Evolutionary conservation across 2,888 invertebrate genomes (phyloP), one percentile per base, ranked within the genome.

Genomic region (Asteroscopus sphinx): DNA sequence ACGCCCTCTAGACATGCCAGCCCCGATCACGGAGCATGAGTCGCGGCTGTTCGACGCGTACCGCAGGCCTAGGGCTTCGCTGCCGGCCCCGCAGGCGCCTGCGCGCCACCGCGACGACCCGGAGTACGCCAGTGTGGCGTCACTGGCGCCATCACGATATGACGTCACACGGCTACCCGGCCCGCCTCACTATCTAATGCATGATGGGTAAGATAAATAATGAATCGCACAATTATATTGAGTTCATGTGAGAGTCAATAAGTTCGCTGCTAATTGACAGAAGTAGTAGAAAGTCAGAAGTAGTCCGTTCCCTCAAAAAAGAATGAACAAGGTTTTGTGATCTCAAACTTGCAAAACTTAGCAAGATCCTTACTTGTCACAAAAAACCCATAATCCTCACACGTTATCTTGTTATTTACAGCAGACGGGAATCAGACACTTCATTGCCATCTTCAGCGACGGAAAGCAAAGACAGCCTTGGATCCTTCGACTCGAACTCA

Each of bases 401-500:
- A 37, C 6, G 0, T 11, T n/a, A 26, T 40, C 13, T 12, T 32
- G 9, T 48, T 30, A 33, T 37, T 87, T 87, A 25, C 85, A 93
- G 93, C 70, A 92, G 95, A 62, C 88, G 96, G 76, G 96, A 96
- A 80, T 96, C 96, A 0, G 95, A 95, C 71, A 95, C 95, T 33
- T 95, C 95, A 1, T 86, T 95, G 64, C 95, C 95, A 49, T 96
- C 96, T 40, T 96, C 96, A 30, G 95, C 95, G 42, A 94, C 95
- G 63, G 95, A 95, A 67, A 96, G 96, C 83, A 96, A 96, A 86
- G 96, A 96, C 86, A 96, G 96, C 82, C 92, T 96, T 69, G 95
- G 95, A 68, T 96, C 96, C 37, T 96, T 95, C 87, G 96, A 96
- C 85, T 96, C 96, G 45, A 95, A 95, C 81, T 96, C 96, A 49